Evolutionary conservation across 2,113 vertebrate species (phyloP), one percentile per base, ranked within the genome.

Genomic region (Artemisiospiza belli): DNA sequence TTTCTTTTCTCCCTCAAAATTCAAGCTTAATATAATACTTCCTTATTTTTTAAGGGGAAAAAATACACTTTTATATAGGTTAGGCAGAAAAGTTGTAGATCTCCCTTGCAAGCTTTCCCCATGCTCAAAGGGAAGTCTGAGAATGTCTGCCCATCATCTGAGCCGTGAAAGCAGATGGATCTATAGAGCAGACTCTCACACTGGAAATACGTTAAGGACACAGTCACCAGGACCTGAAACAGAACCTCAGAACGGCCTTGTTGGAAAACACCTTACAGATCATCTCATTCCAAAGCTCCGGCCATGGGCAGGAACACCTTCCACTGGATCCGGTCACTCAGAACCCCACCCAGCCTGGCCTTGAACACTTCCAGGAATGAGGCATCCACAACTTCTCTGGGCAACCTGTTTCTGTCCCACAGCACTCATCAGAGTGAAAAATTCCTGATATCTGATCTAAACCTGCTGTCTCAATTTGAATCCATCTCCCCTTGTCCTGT

Each of bases 171-270:
- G 23, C 5, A 13, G 11, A 39, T 0, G 23, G 31, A 23, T 33
- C 15, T 35, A 14, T 11, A 51, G 33, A 68, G 44, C 25, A 31
- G 23, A 14, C 35, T 39, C 20, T 55, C 47, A 30, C 33, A 21
- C 28, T 20, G 20, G 20, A 63, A 16, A 24, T 10, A 31, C 4
- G 19, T 12, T 41, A 63, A 41, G 44, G 27, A 31, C 28, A 35
- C 21, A 27, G 27, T 12, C 63, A 28, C 23, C 0, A 1, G 11
- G 11, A 44, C 44, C 3, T 25, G 9, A 74, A 61, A 58, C 0
- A 16, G 12, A 69, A 55, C 23, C 41, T 76, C 31, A 43, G 14
- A 49, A 69, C 4, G 12, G 4, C 13, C 35, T 37, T 52, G 25
- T 0, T 49, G 55, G 47, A 35, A 77, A 61, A 31, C 5, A 28